These are phyloP conservation scores for Centruroides vittatus DNA, from an alignment of 1,140 invertebrate genomes.

Conservation along the genomic window DNA sequence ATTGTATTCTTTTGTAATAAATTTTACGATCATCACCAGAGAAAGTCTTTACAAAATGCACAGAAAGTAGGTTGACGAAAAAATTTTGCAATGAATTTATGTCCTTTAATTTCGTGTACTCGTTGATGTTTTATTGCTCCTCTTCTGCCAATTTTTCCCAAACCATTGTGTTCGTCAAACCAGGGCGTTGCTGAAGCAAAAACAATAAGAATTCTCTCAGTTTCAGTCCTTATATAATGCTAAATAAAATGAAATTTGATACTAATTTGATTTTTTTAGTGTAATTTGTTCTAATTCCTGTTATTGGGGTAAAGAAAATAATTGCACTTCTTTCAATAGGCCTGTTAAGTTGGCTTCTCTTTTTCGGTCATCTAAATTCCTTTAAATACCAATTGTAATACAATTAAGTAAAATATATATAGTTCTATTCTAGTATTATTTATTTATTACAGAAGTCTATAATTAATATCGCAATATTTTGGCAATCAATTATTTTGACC, in stretches of 20 bases:
- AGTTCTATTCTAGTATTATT: too few relatives aligned
- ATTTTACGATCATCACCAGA: conserved; percentile 45
- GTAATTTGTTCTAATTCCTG: too few relatives aligned
- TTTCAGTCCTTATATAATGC: not conserved
- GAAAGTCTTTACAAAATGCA: conserved; percentile 72
- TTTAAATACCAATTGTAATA: too few relatives aligned
- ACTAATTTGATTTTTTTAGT: too few relatives aligned
- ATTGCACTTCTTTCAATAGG: too few relatives aligned
- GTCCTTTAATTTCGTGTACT: conserved; percentile 93
- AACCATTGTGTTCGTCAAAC: not conserved
- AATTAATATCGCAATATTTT: too few relatives aligned
- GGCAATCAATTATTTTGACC: too few relatives aligned
- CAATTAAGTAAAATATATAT: too few relatives aligned
- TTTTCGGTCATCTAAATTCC: too few relatives aligned
- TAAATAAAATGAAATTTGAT: not conserved
- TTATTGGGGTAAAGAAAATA: too few relatives aligned
- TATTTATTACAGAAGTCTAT: too few relatives aligned
- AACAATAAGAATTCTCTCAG: not conserved
- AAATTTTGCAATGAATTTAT: conserved; percentile 99
- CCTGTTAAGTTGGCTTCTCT: too few relatives aligned
- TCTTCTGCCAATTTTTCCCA: not conserved
- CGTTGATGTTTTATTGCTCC: conserved; percentile 11
- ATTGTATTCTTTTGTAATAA: not conserved
- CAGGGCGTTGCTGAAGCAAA: not conserved
- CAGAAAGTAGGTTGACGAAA: conserved; percentile 93